These are phyloP conservation scores for Melanogrammus aeglefinus DNA, from an alignment of 2,797 vertebrate genomes.

Conservation along the genomic window DNA sequence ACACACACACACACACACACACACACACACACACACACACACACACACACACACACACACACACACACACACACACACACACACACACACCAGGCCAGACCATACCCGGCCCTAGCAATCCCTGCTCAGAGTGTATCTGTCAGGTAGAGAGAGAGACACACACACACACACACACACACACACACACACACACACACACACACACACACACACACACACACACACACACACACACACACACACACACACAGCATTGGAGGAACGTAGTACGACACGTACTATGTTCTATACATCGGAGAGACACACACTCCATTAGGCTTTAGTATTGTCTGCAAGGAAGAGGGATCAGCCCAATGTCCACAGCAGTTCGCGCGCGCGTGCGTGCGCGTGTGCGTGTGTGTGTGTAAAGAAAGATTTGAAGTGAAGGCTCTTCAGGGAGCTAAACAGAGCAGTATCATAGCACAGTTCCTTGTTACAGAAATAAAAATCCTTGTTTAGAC, in stretches of 20 bases:
- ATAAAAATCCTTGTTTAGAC: not conserved
- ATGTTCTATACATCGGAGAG: slow-evolving; percentile 20
- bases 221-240: slow-evolving; percentile 20
- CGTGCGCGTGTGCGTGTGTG: slow-evolving; percentile 4
- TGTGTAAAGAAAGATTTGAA: slow-evolving; percentile 3
- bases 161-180: too few species aligned
- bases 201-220: slow-evolving; percentile 20
- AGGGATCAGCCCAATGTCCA: not conserved
- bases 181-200: too few species aligned
- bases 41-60: slow-evolving; percentile 26
- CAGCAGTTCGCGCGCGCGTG: not conserved
- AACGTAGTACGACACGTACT: slow-evolving; percentile 8
- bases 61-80: slow-evolving; percentile 24
- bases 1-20: too few species aligned
- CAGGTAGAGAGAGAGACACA: too few species aligned
- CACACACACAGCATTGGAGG: slow-evolving; percentile 23
- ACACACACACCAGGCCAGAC: too few species aligned
- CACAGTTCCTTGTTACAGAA: slow-evolving; percentile 20
- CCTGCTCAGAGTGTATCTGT: too few species aligned
- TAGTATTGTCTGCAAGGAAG: slow-evolving; percentile 62
- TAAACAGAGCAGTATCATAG: slow-evolving; percentile 16
- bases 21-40: slow-evolving; percentile 3
- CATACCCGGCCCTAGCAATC: too few species aligned
- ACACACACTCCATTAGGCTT: not conserved
- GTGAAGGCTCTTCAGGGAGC: slow-evolving; percentile 11